Evolutionary conservation across 2,113 vertebrate species (phyloP).

Genomic region (Harpagus bidentatus): DNA sequence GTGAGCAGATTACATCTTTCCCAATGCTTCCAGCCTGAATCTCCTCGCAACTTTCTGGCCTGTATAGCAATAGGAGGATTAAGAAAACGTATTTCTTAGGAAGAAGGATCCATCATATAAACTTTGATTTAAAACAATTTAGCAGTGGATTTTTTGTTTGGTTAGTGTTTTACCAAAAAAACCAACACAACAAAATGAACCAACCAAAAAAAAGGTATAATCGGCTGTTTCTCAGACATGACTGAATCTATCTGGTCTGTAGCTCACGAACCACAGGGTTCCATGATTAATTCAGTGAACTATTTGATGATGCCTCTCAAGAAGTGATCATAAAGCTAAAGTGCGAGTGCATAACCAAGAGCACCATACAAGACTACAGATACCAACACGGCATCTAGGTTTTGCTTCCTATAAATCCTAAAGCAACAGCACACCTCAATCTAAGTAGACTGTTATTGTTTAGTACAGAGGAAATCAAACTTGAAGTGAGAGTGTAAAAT

Average conservation of each 20-base stretch:
- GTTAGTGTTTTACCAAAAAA: background rate
- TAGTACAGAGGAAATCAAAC: background rate
- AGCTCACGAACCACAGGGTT: background rate
- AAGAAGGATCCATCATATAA: background rate
- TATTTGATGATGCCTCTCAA: constrained; percentile 8
- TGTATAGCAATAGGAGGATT: background rate
- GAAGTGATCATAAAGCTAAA: background rate
- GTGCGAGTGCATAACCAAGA: background rate
- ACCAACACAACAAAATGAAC: background rate
- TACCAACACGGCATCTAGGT: background rate
- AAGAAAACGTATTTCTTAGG: background rate
- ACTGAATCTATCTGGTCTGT: background rate
- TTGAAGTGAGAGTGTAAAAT: background rate
- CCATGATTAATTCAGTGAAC: background rate
- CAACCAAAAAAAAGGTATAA: background rate
- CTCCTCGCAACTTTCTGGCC: background rate
- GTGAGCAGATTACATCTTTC: background rate
- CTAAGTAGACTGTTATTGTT: background rate
- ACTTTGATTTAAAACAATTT: background rate
- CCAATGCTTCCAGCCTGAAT: background rate
- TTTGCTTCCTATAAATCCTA: background rate
- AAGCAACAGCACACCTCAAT: background rate
- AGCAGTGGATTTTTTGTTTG: background rate
- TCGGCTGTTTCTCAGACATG: background rate
- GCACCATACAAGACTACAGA: background rate